Evolutionary conservation across 1,140 invertebrate species (phyloP).

Genomic region (Trichonephila clavata): DNA sequence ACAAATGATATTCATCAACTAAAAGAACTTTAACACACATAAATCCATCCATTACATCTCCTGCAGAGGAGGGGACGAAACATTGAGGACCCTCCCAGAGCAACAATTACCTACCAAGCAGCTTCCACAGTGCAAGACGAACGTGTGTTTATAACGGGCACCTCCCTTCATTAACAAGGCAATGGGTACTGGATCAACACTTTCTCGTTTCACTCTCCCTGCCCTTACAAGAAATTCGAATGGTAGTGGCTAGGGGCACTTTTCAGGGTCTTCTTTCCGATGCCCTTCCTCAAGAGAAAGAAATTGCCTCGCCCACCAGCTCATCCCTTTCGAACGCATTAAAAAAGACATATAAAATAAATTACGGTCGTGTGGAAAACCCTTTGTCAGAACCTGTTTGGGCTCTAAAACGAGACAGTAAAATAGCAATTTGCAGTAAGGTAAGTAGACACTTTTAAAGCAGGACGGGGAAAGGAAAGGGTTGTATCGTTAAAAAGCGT

Average conservation of each 20-base stretch:
- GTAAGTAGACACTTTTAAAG: not conserved
- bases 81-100: too few relatives aligned
- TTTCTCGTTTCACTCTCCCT: too few relatives aligned
- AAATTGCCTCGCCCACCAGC: not conserved
- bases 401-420: not conserved
- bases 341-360: not conserved
- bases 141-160: not conserved
- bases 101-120: not conserved
- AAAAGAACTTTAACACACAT: too few relatives aligned
- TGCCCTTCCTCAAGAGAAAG: not conserved
- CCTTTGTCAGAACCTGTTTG: conserved; percentile 12
- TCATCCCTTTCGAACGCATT: too few relatives aligned
- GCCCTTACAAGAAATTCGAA: not conserved
- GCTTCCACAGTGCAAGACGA: not conserved
- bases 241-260: not conserved
- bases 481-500: not conserved
- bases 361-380: conserved; percentile 2
- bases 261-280: not conserved
- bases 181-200: not conserved
- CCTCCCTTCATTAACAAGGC: not conserved
- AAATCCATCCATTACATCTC: too few relatives aligned
- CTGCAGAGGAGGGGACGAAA: too few relatives aligned
- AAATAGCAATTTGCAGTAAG: not conserved
- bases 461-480: too few relatives aligned
- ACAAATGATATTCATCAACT: too few relatives aligned